Percentiles rank a stretch among this genome's conserved stretches.
Conservation (phyloP, 2,888 invertebrate genomes). For the Limenitis arthemis region DNA sequence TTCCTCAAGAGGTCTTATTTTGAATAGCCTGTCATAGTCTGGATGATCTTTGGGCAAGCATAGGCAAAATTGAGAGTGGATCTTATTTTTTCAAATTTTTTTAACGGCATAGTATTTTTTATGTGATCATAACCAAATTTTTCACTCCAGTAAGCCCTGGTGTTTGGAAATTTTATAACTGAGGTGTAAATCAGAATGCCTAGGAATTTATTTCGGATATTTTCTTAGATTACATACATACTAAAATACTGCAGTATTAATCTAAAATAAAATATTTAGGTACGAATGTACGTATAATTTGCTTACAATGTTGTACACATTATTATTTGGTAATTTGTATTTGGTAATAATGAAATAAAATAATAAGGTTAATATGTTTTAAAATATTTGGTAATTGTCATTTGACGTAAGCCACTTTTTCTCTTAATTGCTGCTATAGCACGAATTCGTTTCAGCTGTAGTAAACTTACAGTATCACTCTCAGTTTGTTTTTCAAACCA, state of each 20-base stretch:
- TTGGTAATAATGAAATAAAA: no score
- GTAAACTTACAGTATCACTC: conserved; percentile 21
- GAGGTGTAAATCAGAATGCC: no score
- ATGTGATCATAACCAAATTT: neutral
- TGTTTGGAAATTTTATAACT: no score
- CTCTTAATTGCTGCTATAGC: conserved; percentile 14
- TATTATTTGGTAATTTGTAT: no score
- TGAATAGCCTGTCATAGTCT: conserved; percentile 19
- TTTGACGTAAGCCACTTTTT: conserved; percentile 9
- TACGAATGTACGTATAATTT: no score
- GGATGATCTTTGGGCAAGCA: conserved; percentile 1
- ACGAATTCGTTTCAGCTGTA: conserved; percentile 22
- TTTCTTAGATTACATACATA: no score
- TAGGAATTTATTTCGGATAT: no score
- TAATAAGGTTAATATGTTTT: neutral
- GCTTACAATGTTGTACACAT: no score
- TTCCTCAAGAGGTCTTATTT: conserved; percentile 31
- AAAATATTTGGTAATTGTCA: conserved; percentile 5
- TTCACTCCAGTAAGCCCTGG: no score
- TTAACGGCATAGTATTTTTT: conserved; percentile 8
- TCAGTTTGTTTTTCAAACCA: conserved; percentile 25
- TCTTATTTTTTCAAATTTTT: conserved; percentile 18
- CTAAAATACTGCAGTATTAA: no score
- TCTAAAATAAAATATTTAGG: no score
- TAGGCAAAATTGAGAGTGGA: conserved; percentile 18